Percentiles rank a stretch among this genome's conserved stretches.
These are phyloP conservation scores for Capitulum mitella DNA, from an alignment of 2,888 invertebrate genomes.

Conservation along the genomic window DNA sequence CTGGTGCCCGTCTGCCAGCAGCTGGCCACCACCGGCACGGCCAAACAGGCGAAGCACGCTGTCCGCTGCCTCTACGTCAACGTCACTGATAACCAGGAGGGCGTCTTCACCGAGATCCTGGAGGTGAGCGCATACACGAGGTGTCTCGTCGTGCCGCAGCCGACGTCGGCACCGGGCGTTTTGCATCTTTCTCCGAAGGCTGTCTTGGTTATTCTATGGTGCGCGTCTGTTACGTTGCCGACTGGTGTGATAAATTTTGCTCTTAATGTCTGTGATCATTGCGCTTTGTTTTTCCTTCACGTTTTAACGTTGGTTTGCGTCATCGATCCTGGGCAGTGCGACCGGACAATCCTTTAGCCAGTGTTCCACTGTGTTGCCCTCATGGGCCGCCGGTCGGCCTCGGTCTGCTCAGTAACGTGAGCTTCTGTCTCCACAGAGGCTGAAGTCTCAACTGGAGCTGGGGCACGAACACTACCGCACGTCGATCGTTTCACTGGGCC, in stretches of 20 bases:
- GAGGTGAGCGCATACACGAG: constrained; percentile 55
- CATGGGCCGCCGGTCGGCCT: neutral
- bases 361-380: too few species aligned
- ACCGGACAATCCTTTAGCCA: too few species aligned
- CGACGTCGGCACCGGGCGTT: too few species aligned
- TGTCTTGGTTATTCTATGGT: too few species aligned
- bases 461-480: constrained; percentile 65
- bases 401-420: neutral
- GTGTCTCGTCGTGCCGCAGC: too few species aligned
- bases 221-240: too few species aligned
- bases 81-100: constrained; percentile 60
- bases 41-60: constrained; percentile 94
- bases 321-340: too few species aligned
- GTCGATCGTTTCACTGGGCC: constrained; percentile 87
- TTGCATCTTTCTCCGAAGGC: too few species aligned
- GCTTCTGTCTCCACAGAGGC: neutral
- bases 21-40: constrained; percentile 78
- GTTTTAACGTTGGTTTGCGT: too few species aligned
- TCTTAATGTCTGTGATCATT: too few species aligned
- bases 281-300: too few species aligned
- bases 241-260: too few species aligned
- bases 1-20: constrained; percentile 79
- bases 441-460: constrained; percentile 32
- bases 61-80: constrained; percentile 85
- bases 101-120: constrained; percentile 72